phyloP scores from a whole-genome alignment of 2,113 vertebrate genomes.

The Rhipidura dahli region DNA sequence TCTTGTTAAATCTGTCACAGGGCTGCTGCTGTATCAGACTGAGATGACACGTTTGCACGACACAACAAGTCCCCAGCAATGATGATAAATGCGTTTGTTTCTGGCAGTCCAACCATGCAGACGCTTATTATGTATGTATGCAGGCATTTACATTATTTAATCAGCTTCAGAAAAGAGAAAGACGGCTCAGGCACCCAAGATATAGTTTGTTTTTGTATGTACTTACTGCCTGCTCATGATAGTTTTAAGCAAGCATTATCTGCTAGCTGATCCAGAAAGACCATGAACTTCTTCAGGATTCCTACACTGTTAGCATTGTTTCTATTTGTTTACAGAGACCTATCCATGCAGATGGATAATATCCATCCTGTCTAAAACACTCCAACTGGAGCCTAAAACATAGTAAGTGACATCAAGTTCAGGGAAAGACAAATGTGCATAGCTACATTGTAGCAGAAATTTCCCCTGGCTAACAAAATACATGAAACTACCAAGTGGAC shows the following conservation, averaged over 20 bases:
- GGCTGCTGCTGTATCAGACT: background rate
- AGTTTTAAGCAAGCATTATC: background rate
- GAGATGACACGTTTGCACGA: background rate
- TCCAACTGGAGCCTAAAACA: background rate
- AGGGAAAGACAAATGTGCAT: background rate
- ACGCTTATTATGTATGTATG: conserved; percentile 27
- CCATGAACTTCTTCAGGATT: background rate
- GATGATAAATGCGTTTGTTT: conserved; percentile 46
- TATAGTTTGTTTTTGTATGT: background rate
- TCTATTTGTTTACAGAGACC: background rate
- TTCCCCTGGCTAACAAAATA: background rate
- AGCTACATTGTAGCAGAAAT: background rate
- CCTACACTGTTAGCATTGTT: background rate
- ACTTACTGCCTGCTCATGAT: background rate
- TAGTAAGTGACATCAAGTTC: background rate
- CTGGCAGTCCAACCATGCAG: background rate
- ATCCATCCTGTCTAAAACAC: background rate
- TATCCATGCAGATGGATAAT: background rate
- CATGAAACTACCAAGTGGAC: background rate
- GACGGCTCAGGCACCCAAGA: background rate
- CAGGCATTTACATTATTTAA: background rate
- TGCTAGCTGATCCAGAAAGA: background rate
- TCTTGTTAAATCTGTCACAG: conserved; percentile 53
- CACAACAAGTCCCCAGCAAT: background rate
- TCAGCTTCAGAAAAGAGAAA: background rate